Base-by-base conservation (phyloP, 2,797 vertebrate genomes). In the Choloepus didactylus region DNA sequence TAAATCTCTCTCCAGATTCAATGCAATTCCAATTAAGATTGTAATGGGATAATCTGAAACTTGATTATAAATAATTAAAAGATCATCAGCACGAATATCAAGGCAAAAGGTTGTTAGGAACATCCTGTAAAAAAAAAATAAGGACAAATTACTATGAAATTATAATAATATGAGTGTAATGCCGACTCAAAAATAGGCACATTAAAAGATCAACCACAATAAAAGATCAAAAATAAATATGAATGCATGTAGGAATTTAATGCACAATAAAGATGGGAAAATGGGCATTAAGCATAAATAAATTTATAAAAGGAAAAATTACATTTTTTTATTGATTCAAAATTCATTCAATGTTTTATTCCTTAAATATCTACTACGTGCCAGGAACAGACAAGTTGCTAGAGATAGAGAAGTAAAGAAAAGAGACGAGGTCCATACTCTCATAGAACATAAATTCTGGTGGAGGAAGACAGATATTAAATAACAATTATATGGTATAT, bases 331-430 rank as follows among this genome's bases (percentile, higher is more conserved):
- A 69, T 90, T 62, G 8, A 27, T 29, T 87, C 25, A 70, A 87
- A 46, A 54, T 86, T 77, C 31, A 41, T 82, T 66, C 10, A 91
- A 27, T 14, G 62, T 89, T 94, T 93, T 87, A 77, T 59, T 76
- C 89, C 11, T 35, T 60, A 2, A 80, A 11, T 81, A 29, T 46
- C 72, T 80, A 59, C 8, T 41, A 9, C 0, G 54, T 80, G 12
- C 31, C 54, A 85, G 14, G 46, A 86, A 1, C 7, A 69, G 5
- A 86, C 6, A n/a, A 19, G 10, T 93, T 88, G 10, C 41, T 38
- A 73, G 49, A 69, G 51, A n/a, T 27, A 44, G 19, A 87, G 82
- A 79, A 75, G 15, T 46, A 80, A 79, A 59, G 46, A 67, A 72
- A 77, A 87, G 6, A 82, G 18, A 70, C 38, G 79, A 60, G 5